Base-by-base conservation (phyloP, 2,888 invertebrate genomes). In the Thyatira batis region DNA sequence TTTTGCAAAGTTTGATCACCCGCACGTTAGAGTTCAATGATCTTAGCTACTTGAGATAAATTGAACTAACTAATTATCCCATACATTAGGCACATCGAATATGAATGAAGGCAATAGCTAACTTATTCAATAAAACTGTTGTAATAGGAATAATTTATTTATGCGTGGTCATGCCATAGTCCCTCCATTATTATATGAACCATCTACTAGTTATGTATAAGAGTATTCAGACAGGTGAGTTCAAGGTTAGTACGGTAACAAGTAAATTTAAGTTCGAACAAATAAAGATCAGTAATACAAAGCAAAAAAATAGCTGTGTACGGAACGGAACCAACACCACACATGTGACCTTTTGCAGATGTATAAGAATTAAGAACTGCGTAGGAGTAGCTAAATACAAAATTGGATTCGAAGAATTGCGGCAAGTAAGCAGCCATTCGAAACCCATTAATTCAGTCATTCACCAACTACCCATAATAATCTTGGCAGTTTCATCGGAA, bases 341-440 rank as follows among this genome's bases (percentile, higher is more conserved):
- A 77, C 73, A 76, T 69, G 63, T 78, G 80, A 81, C 81, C 80
- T 85, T 81, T 76, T 71, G 70, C 65, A 75, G 65, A 73, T 72
- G 74, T 71, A 76, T 68, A 74, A 71, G 78, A 78, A 81, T 82
- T 75, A 80, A 77, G 71, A 78, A 74, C 67, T 78, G 84, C 77
- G 87, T 87, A 83, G 86, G 85, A 78, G 87, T 77, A 71, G 78
- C 78, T 81, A 84, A 85, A 84, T 82, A 83, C 85, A 80, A 86
- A 87, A 88, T 85, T 85, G 82, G 80, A 76, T 87, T 82, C 87
- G 77, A 79, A 73, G 85, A 87, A 87, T 75, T 82, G 78, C 71
- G 69, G 72, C 76, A 76, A 81, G 76, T 73, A 78, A 80, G 76
- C 75, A 79, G 76, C 73, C 76, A 80, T 80, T 80, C 69, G 79